Conservation (phyloP, 2,888 invertebrate genomes). For the Apocheima hispidaria region DNA sequence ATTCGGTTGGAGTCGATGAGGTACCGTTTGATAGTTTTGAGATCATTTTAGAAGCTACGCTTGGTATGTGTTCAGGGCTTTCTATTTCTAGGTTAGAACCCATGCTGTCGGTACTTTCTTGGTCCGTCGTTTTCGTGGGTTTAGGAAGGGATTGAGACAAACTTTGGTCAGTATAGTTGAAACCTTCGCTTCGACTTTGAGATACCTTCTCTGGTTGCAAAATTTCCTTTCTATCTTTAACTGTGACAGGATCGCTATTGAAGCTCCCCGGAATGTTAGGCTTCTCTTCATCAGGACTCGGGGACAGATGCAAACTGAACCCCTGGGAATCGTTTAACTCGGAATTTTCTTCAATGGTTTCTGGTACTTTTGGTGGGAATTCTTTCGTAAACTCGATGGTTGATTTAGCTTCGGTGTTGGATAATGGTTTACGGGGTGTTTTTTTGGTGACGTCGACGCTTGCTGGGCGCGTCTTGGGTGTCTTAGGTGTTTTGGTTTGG, state of each 20-base stretch:
- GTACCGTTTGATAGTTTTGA: conserved; percentile 80
- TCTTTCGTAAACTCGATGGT: conserved; percentile 67
- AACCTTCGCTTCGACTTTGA: conserved; percentile 69
- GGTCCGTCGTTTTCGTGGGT: conserved; percentile 72
- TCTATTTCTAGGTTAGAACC: conserved; percentile 62
- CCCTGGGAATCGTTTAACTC: conserved; percentile 78
- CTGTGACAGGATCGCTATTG: conserved; percentile 67
- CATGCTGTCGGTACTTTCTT: conserved; percentile 77
- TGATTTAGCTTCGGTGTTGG: conserved; percentile 36
- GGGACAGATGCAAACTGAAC: conserved; percentile 73
- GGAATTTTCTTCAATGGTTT: conserved; percentile 65
- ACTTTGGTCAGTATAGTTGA: conserved; percentile 64
- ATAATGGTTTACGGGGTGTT: conserved; percentile 59
- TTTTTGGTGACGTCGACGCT: conserved; percentile 71
- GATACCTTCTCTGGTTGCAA: conserved; percentile 60
- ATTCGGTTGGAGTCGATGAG: conserved; percentile 78
- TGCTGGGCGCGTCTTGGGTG: conserved; percentile 70
- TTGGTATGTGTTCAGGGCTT: conserved; percentile 72
- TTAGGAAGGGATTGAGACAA: conserved; percentile 60
- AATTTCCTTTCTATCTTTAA: conserved; percentile 63
- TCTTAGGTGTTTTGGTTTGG: conserved; percentile 70
- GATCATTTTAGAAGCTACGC: conserved; percentile 73
- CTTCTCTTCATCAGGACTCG: conserved; percentile 59
- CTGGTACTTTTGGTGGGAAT: conserved; percentile 60
- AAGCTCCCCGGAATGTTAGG: conserved; percentile 46